Conservation (phyloP, 1,140 invertebrate genomes). For the Nylanderia fulva region DNA sequence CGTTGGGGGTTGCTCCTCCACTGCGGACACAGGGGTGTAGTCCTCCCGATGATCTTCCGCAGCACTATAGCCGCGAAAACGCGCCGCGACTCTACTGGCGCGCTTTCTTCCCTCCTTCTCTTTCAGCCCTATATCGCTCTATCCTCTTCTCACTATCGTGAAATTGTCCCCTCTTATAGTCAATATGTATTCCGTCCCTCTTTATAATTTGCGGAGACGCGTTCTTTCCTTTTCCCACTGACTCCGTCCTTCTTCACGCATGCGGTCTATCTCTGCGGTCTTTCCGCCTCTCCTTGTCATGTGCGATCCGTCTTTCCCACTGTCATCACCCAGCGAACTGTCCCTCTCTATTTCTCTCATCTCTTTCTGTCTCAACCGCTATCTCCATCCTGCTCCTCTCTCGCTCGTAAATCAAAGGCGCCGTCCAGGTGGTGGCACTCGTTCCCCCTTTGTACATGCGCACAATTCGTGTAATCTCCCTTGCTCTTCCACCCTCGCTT, state of each 20-base stretch:
- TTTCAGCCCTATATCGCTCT: background rate
- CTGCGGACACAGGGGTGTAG: constrained; percentile 58
- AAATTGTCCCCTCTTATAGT: background rate
- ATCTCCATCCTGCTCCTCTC: constrained; percentile 16
- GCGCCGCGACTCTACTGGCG: constrained; percentile 51
- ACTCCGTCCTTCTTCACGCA: background rate
- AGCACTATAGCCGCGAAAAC: constrained; percentile 61
- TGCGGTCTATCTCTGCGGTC: constrained; percentile 5
- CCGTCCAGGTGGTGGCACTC: constrained; percentile 18
- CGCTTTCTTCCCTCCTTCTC: background rate
- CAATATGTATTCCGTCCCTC: background rate
- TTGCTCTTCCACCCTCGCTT: background rate
- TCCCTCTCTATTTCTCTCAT: background rate
- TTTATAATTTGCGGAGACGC: background rate
- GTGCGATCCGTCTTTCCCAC: background rate
- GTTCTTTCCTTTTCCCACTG: background rate
- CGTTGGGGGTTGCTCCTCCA: background rate
- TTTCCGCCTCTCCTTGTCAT: background rate
- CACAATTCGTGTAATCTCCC: background rate
- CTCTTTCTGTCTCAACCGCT: background rate
- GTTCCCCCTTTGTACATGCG: constrained; percentile 37
- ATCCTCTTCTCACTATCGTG: constrained; percentile 1
- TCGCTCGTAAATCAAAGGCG: constrained; percentile 24
- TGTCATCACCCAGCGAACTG: background rate
- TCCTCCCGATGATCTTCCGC: constrained; percentile 68